Base-by-base conservation (phyloP, 2,888 invertebrate species). In the Trachelus stipa region DNA sequence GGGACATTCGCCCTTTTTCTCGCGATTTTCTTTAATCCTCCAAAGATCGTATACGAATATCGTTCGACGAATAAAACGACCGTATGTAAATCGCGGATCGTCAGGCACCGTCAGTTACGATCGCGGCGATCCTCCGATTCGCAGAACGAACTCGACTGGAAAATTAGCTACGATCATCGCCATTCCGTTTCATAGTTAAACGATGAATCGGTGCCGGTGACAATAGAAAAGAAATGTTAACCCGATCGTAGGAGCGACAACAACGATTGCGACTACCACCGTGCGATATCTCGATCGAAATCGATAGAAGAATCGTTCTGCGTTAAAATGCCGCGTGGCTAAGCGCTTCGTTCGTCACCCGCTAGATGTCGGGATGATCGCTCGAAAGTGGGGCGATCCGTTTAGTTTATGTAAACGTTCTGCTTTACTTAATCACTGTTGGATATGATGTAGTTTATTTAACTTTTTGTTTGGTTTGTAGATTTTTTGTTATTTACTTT, bases 1-100 rank as follows among this genome's bases (percentile, higher is more conserved):
- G 89, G 91, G 87, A 87, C 84, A 80, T 83, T 87, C 88, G 86
- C 81, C 81, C 84, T 80, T 73, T 68, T 77, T 76, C 81, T 85
- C 85, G 83, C 75, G 74, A 76, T 71, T 71, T 71, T 74, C 23
- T 74, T 74, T 74, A 74, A 37, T 74, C 33, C 34, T 34, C 56
- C 56, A 23, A 56, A 56, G 56, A 56, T 56, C 56, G 56, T 56
- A 56, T 56, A 56, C 56, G 56, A 56, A 56, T 23, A 23, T 56
- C 56, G 56, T 23, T 56, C 56, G 23, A 56, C 56, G 56, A 56
- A 56, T 56, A 9, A 9, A 56, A 56, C 56, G 56, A 56, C 23
- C 56, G 56, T 56, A 23, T 2, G 2, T 23, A 23, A 56, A 2
- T 56, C 23, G 23, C 56, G 56, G 23, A 56, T 56, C 56, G 56